Evolutionary conservation across 2,888 invertebrate species (phyloP), one percentile per base, ranked within the genome.

Genomic region (Acronicta psi): DNA sequence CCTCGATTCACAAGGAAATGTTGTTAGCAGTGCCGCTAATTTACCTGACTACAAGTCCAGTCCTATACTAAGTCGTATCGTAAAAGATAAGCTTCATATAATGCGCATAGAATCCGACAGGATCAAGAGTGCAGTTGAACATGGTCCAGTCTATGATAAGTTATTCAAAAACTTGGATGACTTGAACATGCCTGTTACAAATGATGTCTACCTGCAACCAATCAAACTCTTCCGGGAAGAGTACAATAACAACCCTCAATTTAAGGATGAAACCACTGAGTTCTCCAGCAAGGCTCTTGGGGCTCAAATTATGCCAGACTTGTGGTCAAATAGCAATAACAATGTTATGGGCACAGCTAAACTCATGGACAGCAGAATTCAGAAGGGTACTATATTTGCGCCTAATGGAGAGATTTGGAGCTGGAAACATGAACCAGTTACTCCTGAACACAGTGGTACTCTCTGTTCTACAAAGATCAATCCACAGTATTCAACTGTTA

Each of bases 141-240:
- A 95, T 78, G 95, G 95, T 0, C 95, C 95, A 0, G 94, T 95
- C 31, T 95, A 95, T 68, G 95, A 95, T 61, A 95, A 94, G 69
- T 83, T 95, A 5, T 91, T 95, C 57, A 94, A 94, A 58, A 91
- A 95, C 62, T 82, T 95, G 23, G 91, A 89, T 42, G 94, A 95
- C 38, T 89, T 95, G 52, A 94, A 94, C 63, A 92, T 95, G 65
- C 89, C 94, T 0, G 89, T 94, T 18, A 85, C 87, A 4, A 89
- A 92, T 72, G 95, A 95, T 73, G 94, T 95, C 16, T 89, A 95
- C 55, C 77, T 95, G 44, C 90, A 93, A 60, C 95, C 95, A 1
- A 92, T 95, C 10, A 94, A 95, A 70, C 84, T 92, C 2, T 93
- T 95, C 73, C 89, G 95, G 13, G 92, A 95, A 11, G 95, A 95